Percentiles rank a stretch among this genome's conserved stretches.
Conservation (phyloP, 2,113 vertebrate species). For the Tychaedon coryphoeus region DNA sequence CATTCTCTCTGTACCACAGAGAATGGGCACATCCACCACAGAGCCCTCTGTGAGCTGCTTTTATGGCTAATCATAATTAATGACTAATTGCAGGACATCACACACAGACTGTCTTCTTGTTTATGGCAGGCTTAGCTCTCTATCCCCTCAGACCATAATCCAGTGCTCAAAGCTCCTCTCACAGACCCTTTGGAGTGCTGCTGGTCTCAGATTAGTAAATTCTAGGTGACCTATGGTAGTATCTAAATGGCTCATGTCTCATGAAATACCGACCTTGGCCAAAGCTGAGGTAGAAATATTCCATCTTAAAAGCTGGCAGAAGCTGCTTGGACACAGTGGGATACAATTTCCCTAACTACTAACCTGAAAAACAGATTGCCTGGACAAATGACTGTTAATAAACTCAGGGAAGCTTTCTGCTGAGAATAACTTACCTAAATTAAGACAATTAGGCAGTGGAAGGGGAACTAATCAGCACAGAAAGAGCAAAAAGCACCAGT, state of each 20-base stretch:
- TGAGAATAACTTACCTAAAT: neutral
- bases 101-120: neutral
- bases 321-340: neutral
- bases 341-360: neutral
- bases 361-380: neutral
- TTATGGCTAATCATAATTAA: neutral
- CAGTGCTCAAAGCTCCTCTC: neutral
- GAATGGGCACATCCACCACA: neutral
- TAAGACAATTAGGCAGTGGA: neutral
- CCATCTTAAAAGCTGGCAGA: neutral
- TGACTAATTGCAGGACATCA: neutral
- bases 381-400: neutral
- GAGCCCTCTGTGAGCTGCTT: neutral
- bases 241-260: neutral
- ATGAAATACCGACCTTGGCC: neutral
- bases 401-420: neutral
- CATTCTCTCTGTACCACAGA: neutral
- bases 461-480: neutral
- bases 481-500: neutral
- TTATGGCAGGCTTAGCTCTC: neutral
- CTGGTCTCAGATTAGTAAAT: neutral
- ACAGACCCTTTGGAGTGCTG: neutral
- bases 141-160: neutral
- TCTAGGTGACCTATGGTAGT: neutral
- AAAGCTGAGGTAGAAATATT: neutral